Percentiles rank a stretch among this genome's conserved stretches.
Conservation (phyloP, 2,888 invertebrate species). For the Stenurella melanura region DNA sequence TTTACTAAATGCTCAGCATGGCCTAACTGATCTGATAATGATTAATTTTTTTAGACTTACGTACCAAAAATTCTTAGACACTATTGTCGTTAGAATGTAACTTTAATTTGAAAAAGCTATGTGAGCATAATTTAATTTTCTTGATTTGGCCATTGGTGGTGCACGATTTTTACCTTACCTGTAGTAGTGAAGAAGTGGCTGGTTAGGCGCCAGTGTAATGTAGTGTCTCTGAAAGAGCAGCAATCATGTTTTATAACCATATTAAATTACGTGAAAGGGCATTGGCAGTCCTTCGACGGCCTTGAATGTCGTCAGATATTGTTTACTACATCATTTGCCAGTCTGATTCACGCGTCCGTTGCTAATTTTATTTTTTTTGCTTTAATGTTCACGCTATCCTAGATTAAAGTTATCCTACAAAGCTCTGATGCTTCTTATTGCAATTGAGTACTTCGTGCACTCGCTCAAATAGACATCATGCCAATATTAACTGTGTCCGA, state of each 20-base stretch:
- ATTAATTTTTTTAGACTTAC: too few species aligned
- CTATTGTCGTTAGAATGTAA: neutral
- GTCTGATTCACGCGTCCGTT: conserved; percentile 64
- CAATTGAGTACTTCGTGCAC: conserved; percentile 18
- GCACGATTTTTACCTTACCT: conserved; percentile 13
- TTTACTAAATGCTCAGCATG: too few species aligned
- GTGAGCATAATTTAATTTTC: neutral
- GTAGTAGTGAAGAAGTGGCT: conserved; percentile 36
- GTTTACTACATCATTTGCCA: conserved; percentile 65
- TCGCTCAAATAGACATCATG: conserved; percentile 12
- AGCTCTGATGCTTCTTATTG: conserved; percentile 31
- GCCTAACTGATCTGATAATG: too few species aligned
- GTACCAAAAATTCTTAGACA: too few species aligned
- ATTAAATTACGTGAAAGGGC: conserved; percentile 65
- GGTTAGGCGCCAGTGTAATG: conserved; percentile 50
- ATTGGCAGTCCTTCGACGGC: conserved; percentile 68
- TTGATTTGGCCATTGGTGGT: conserved; percentile 27
- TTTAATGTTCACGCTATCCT: conserved; percentile 41
- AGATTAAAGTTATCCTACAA: conserved; percentile 40
- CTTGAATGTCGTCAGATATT: conserved; percentile 67
- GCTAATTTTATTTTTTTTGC: conserved; percentile 53
- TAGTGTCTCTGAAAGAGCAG: conserved; percentile 47
- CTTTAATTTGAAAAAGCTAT: neutral
- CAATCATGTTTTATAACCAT: conserved; percentile 61
- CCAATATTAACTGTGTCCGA: conserved; percentile 10